Base-by-base conservation (phyloP, 2,888 invertebrate genomes). In the Megaustenia siamemsis region DNA sequence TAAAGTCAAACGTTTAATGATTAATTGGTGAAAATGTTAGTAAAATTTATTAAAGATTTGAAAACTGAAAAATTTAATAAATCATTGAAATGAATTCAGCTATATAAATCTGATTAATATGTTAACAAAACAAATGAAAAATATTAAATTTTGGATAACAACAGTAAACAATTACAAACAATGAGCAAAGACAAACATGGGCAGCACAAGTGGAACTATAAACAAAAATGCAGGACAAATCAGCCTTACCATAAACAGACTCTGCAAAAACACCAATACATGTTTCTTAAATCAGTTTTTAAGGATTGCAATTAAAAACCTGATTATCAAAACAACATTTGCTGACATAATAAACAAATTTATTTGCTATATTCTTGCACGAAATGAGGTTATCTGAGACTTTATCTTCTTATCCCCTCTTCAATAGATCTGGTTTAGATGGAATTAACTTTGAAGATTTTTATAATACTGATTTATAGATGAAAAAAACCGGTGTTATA, bases 221-320 rank as follows among this genome's bases (percentile, higher is more conserved):
- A 56, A 43, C 35, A 45, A 24, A 66, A 18, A 68, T 32, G 63
- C 75, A 76, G 40, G 32, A 83, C 32, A 68, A 40, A 68, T 43
- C 32, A 60, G 76, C 71, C 86, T 87, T 87, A 86, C 87, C 86
- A 82, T 82, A 86, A 49, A 85, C 56, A 82, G 86, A 86, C 56
- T 85, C 86, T 87, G 86, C 71, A 71, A 86, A 60, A 63, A 56
- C 56, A 77, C 43, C 66, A 69, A 8, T 43, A 73, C 40, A n/a
- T n/a, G n/a, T n/a, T n/a, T n/a, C n/a, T n/a, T n/a, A n/a, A n/a
- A n/a, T n/a, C n/a, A n/a, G n/a, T n/a, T n/a, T n/a, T n/a, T n/a
- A n/a, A n/a, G n/a, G n/a, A n/a, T n/a, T n/a, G n/a, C n/a, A n/a
- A n/a, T n/a, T n/a, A n/a, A n/a, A n/a, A n/a, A n/a, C n/a, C n/a